Percentiles rank a stretch among this genome's conserved stretches.
These are phyloP conservation scores for Pomacea canaliculata DNA, from an alignment of 2,888 invertebrate species.

Conservation along the genomic window DNA sequence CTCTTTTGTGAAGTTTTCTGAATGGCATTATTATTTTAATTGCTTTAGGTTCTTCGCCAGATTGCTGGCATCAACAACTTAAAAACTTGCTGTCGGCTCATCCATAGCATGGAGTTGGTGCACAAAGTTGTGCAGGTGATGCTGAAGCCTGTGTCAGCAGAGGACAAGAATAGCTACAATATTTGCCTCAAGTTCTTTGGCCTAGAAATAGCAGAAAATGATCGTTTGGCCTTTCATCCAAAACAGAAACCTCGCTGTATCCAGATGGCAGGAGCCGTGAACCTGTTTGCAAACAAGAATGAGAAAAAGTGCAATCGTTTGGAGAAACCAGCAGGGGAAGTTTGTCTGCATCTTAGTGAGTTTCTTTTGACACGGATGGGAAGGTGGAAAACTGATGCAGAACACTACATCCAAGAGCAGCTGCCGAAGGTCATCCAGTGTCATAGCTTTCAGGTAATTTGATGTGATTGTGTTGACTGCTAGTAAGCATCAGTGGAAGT, in stretches of 20 bases:
- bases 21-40: no score
- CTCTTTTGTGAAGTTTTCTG: no score
- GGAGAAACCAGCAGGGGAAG: conserved; percentile 1
- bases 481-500: no score
- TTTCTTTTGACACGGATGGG: conserved; percentile 8
- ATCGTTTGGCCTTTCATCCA: conserved; percentile 34
- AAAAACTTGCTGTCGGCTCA: conserved; percentile 4
- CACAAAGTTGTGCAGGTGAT: conserved; percentile 38
- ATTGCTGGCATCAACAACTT: conserved; percentile 2
- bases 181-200: conserved; percentile 46
- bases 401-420: conserved; percentile 2
- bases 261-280: conserved; percentile 26
- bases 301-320: conserved; percentile 14
- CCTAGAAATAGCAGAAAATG: conserved; percentile 30
- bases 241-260: conserved; percentile 41
- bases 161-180: conserved; percentile 32
- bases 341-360: background rate
- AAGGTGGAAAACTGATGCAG: conserved; percentile 1
- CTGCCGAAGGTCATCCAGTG: conserved; percentile 19
- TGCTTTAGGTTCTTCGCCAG: conserved; percentile 3
- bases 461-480: no score
- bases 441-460: conserved; percentile 9
- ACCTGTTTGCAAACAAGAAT: conserved; percentile 21
- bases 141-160: conserved; percentile 17
- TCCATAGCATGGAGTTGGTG: conserved; percentile 39